Conservation (phyloP, 2,797 vertebrate species). For the Clarias platycephalus region DNA sequence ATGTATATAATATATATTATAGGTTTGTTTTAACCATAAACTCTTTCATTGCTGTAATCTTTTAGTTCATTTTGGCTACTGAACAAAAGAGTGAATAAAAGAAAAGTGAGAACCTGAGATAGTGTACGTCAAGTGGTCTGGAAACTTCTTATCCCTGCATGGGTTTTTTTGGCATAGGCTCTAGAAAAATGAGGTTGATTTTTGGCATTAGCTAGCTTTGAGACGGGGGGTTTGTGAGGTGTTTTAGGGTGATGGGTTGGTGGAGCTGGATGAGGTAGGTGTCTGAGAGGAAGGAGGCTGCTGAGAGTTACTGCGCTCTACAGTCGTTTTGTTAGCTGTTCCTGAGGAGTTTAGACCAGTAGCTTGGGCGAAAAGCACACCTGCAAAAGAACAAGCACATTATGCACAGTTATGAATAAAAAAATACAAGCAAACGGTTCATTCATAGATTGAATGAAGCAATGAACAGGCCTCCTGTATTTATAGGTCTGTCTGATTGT, state of each 20-base stretch:
- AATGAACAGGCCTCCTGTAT: background rate
- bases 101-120: slow-evolving; percentile 76
- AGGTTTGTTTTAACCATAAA: slow-evolving; percentile 69
- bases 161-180: slow-evolving; percentile 79
- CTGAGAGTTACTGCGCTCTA: slow-evolving; percentile 61
- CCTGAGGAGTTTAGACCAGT: slow-evolving; percentile 75
- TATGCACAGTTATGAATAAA: background rate
- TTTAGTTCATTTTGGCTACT: slow-evolving; percentile 71
- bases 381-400: slow-evolving; percentile 63
- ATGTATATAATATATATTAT: slow-evolving; percentile 46
- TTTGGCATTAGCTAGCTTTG: slow-evolving; percentile 77
- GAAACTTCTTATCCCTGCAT: slow-evolving; percentile 65
- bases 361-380: slow-evolving; percentile 92
- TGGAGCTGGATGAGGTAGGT: slow-evolving; percentile 88
- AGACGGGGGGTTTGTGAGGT: slow-evolving; percentile 52
- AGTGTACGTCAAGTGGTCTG: slow-evolving; percentile 77
- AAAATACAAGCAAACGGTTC: background rate
- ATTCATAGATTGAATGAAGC: background rate
- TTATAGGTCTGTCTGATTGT: background rate
- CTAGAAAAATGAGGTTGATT: slow-evolving; percentile 74
- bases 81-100: slow-evolving; percentile 73
- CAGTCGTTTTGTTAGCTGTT: slow-evolving; percentile 71
- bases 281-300: slow-evolving; percentile 70
- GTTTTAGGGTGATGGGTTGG: slow-evolving; percentile 85
- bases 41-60: slow-evolving; percentile 63